Evolutionary conservation across 2,888 invertebrate species (phyloP), one percentile per base, ranked within the genome.

Genomic region (Alviniconcha strummeri): DNA sequence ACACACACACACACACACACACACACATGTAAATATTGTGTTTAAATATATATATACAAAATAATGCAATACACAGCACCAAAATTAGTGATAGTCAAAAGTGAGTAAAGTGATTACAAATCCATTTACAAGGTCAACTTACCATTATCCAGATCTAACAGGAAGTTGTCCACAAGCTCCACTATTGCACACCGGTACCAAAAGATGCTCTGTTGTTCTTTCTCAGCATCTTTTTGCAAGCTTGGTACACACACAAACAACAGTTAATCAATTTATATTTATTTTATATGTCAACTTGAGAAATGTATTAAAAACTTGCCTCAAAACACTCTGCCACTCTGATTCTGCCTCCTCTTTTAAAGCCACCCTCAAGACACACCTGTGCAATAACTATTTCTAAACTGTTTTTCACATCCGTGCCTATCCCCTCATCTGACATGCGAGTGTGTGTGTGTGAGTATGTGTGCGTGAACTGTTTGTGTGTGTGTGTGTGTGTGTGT

Each of bases 81-180:
- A 54, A 13, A 72, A n/a, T 56, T 55, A 11, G n/a, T 15, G 13
- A 15, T 5, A 52, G 19, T 15, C 6, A n/a, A 69, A 15, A 6
- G 17, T 74, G 52, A 74, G 13, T 74, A 54, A 5, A 55, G 75
- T 55, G 6, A 55, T 17, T n/a, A 55, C 55, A 75, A 5, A 17
- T 71, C 8, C 8, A n/a, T 55, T n/a, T 56, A 56, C 55, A 13
- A 72, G 15, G 36, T 71, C 57, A 56, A 67, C 84, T 83, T 86
- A 90, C 90, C 89, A 85, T 86, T 87, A 79, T 89, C 85, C 56
- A 89, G 83, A 84, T 90, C 87, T 55, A 89, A 87, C 3, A 90
- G 84, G 71, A 88, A 89, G 19, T 85, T 88, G 72, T 90, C 89
- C 19, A 89, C 87, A 19, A 90, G 84, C 69, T 87, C 83, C 54